These are phyloP conservation scores for Catamblyrhynchus diadema DNA, from an alignment of 2,797 vertebrate species.

Conservation along the genomic window DNA sequence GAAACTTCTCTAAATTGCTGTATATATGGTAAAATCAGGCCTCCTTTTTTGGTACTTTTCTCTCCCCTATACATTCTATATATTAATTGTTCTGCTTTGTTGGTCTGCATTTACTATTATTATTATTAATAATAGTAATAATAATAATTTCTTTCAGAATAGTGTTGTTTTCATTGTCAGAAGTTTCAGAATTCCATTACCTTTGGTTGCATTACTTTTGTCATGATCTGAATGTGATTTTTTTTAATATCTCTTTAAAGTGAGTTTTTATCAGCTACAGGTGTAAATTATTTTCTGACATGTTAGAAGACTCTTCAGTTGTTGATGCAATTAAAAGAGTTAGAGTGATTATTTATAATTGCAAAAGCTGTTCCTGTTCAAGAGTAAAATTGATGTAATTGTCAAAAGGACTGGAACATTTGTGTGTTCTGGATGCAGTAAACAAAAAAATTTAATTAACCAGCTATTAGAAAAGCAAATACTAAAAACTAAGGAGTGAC, in stretches of 20 bases:
- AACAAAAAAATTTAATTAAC: neutral
- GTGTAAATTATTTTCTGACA: neutral
- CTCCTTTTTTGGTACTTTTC: neutral
- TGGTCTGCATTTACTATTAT: neutral
- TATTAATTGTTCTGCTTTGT: neutral
- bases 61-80: neutral
- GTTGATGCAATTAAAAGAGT: neutral
- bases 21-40: neutral
- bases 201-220: neutral
- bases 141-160: neutral
- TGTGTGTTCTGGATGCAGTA: neutral
- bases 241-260: neutral
- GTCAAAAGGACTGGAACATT: neutral
- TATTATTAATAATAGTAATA: too few relatives aligned
- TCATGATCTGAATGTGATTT: neutral
- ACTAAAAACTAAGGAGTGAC: neutral
- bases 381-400: neutral
- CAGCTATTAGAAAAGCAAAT: neutral
- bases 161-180: neutral
- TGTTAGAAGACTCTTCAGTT: neutral
- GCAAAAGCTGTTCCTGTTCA: neutral
- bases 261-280: neutral
- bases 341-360: neutral
- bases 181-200: neutral
- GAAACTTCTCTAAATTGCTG: neutral